Base-by-base conservation (phyloP, 1,140 invertebrate species). In the Brachionus sp. region DNA sequence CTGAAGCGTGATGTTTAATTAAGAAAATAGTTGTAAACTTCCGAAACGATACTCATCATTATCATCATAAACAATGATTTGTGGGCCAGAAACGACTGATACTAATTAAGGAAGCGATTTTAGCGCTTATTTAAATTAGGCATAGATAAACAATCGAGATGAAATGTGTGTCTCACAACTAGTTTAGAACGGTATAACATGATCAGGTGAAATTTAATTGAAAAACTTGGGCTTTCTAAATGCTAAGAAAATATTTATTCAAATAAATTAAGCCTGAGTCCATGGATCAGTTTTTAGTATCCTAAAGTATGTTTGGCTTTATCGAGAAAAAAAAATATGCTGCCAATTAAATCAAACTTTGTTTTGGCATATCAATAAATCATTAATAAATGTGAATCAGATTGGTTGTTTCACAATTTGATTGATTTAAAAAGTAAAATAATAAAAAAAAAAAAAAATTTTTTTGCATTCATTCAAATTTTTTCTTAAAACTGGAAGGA, bases 141-240 rank as follows among this genome's bases (percentile, higher is more conserved):
- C 10, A 33, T 13, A 37, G 33, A 33, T 33, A 66, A 33, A 66
- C 25, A 66, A 66, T 66, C 64, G 29, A 66, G 64, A 64, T 64
- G 19, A 33, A n/a, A 33, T 66, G 12, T 66, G 64, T 66, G 64
- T 66, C 64, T 33, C 33, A 37, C 29, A 33, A 33, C 64, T 66
- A 66, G 64, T 66, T 66, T 66, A 66, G 33, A 66, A 66, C 64
- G 64, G 64, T 66, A 66, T 33, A 66, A 66, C 25, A 66, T n/a
- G 64, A 37, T 66, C 64, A 66, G 64, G 64, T 66, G 64, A 66
- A 66, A 66, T 66, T 66, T 66, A 66, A 66, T 66, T 66, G 25
- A 66, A 10, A 66, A 66, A 66, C 64, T 66, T 66, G 19, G 19
- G 16, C 29, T 29, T 29, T 29, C n/a, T 4, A 50, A 50, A 50